Base-by-base conservation (phyloP, 37 sponge, comb jelly and placozoan genomes). In the Halichondria panicea region DNA sequence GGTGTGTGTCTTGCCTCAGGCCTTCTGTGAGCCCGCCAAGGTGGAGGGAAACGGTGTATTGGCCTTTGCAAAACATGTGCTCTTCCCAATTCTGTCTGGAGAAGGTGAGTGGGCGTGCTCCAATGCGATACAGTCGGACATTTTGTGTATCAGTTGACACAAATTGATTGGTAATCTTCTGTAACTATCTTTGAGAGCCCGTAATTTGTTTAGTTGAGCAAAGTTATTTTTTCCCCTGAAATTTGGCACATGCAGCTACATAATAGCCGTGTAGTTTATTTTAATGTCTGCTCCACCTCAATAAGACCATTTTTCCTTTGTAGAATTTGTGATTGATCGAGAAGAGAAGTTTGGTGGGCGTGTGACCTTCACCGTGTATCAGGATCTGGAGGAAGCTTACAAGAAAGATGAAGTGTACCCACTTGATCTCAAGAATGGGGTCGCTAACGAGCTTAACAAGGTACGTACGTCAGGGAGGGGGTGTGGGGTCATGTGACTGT, bases 21-120 rank as follows among this genome's bases (percentile, higher is more conserved):
- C 93, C 19, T 97, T 92, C 84, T 94, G 95, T 81, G 95, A 97
- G 64, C 91, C 92, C 24, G 99, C 95, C 1, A 87, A 89, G 18
- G 86, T 92, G 39, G 72, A 79, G 22, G 91, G 81, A 32, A 97
- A 97, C 71, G 99, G 95, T 19, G 72, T 93, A 4, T 80, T 93
- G 13, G 81, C 91, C 22, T 93, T 93, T 41, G 73, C 82, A 21
- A 78, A 83, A 65, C 83, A 77, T 78, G 96, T 95, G 2, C 65
- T 95, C 0, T 92, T 95, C 75, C 93, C 93, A 1, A 52, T 94
- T 12, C 43, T 91, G 30, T 46, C 72, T 9, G 84, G 66, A 43
- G 39, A 64, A 68, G 76, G 87, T 87, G 34, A 69, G 42, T 53
- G 11, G 25, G n/a, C n/a, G n/a, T n/a, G n/a, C n/a, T n/a, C n/a